Evolutionary conservation across 2,888 invertebrate species (phyloP).

Genomic region (Drosophila recens): DNA sequence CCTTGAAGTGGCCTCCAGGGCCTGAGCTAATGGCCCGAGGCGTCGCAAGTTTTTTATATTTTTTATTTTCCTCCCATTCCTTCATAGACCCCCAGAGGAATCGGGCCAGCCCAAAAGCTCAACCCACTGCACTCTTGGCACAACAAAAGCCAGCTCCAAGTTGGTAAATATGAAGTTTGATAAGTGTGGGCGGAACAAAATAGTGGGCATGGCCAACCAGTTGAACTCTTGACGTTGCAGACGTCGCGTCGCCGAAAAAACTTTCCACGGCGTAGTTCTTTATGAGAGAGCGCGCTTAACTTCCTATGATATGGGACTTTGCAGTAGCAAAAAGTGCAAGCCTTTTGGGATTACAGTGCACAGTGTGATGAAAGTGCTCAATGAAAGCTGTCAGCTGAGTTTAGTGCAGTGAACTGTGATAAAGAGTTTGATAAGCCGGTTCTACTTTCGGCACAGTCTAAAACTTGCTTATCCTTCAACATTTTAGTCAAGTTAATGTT

Average conservation of each 20-base stretch:
- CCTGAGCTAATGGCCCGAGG: slow-evolving; percentile 74
- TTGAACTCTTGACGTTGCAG: slow-evolving; percentile 65
- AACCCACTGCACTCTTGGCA: slow-evolving; percentile 48
- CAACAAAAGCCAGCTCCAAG: slow-evolving; percentile 51
- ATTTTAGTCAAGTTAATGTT: background rate
- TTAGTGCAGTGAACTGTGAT: slow-evolving; percentile 17
- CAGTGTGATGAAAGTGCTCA: slow-evolving; percentile 33
- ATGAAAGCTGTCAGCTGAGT: background rate
- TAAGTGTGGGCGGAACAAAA: slow-evolving; percentile 56
- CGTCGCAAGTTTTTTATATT: slow-evolving; percentile 50
- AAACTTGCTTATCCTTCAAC: background rate
- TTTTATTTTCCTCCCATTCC: background rate
- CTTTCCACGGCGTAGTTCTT: slow-evolving; percentile 64
- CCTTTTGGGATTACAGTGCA: slow-evolving; percentile 43
- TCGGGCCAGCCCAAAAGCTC: background rate
- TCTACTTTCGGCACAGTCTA: background rate
- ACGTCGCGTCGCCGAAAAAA: slow-evolving; percentile 73
- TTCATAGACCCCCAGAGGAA: background rate
- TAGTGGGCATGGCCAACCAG: slow-evolving; percentile 41
- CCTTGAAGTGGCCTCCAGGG: slow-evolving; percentile 73
- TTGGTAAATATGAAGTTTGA: slow-evolving; percentile 78
- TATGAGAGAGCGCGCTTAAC: slow-evolving; percentile 50
- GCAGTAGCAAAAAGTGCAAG: slow-evolving; percentile 23
- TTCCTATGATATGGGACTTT: slow-evolving; percentile 53
- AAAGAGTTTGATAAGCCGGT: slow-evolving; percentile 4